Conservation (phyloP, 2,888 invertebrate species). For the Lasioglossum lativentre region DNA sequence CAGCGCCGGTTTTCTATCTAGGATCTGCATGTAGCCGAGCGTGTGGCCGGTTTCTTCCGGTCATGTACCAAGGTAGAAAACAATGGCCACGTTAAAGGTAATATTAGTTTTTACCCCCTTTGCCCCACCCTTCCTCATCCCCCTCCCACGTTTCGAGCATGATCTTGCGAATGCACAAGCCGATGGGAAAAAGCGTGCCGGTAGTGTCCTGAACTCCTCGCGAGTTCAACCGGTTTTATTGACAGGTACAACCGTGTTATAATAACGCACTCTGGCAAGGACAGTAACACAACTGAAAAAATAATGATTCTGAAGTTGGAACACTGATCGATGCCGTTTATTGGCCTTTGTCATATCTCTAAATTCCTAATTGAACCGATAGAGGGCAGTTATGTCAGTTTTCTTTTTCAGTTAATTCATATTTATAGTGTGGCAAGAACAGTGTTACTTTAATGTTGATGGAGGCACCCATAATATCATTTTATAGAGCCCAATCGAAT, state of each 20-base stretch:
- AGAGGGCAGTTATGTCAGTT: no score
- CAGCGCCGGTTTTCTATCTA: slow-evolving; percentile 64
- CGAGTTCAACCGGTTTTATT: slow-evolving; percentile 27
- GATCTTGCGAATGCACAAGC: slow-evolving; percentile 23
- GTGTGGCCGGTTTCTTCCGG: slow-evolving; percentile 62
- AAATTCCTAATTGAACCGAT: no score
- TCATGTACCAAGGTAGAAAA: slow-evolving; percentile 63
- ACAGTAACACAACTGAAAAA: no score
- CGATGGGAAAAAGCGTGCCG: slow-evolving; percentile 28
- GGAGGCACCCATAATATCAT: no score
- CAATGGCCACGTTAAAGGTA: slow-evolving; percentile 71
- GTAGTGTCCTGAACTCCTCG: slow-evolving; percentile 22
- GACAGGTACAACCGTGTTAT: slow-evolving; percentile 32
- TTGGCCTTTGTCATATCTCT: no score
- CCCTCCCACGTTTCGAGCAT: background rate
- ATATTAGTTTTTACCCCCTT: slow-evolving; percentile 67
- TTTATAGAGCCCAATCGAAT: no score
- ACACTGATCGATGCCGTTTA: no score
- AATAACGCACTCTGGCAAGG: no score
- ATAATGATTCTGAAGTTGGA: no score
- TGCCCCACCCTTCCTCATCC: background rate
- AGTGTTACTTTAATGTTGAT: no score
- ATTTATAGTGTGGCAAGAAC: no score
- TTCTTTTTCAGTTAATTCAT: no score
- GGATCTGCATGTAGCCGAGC: slow-evolving; percentile 63